Evolutionary conservation across 2,113 vertebrate genomes (phyloP), one percentile per base, ranked within the genome.

Genomic region (Smithornis capensis): DNA sequence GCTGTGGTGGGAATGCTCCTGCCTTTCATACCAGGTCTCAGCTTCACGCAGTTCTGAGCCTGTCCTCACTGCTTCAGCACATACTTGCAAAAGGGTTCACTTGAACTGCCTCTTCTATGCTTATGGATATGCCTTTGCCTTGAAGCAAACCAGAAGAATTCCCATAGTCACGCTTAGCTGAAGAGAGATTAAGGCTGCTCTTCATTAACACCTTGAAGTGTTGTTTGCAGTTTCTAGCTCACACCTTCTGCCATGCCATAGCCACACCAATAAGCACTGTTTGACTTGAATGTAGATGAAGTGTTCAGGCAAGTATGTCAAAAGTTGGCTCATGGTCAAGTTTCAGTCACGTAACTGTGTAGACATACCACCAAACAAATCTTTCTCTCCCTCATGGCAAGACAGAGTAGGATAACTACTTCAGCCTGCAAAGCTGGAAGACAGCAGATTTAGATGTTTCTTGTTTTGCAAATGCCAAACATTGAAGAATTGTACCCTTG

Each of bases 1-100:
- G 18, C 47, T n/a, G 28, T 37, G 47, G 19, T 42, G 42, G 44
- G 52, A 45, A 56, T 60, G 83, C n/a, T 76, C 4, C 79, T 1
- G 0, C 11, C 12, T 1, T 0, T 4, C 3, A 0, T 55, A 24
- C 25, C 9, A 1, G 37, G 52, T 82, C 31, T 67, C 1, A 0
- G 47, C 12, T 25, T 33, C 15, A 2, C 56, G 27, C 1, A 7
- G 4, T 38, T 21, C 37, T 3, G 16, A 84, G 60, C 77, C 52
- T 5, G 1, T 75, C 47, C 73, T 89, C 35, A 7, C 59, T 14
- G 42, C 59, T 55, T 86, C 52, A 81, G 68, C 1, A 0, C 77
- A 18, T 49, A 40, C 13, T 40, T 2, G 2, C 69, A 14, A 4
- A 65, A 87, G 25, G 19, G 21, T n/a, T 92, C 2, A 0, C 19